These are phyloP conservation scores for Tetranychus truncatus DNA, from an alignment of 2,888 invertebrate species.

Conservation along the genomic window DNA sequence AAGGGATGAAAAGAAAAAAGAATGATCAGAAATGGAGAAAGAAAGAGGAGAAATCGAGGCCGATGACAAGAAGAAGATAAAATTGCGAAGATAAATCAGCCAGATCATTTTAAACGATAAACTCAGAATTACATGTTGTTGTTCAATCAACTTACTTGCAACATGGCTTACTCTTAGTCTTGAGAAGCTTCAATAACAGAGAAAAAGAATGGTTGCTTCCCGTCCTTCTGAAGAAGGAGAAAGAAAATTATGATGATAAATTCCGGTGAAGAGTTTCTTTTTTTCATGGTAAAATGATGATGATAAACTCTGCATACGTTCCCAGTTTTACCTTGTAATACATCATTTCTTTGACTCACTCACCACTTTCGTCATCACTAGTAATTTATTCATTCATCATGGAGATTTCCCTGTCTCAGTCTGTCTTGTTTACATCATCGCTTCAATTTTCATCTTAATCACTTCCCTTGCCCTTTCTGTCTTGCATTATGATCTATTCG, in stretches of 20 bases:
- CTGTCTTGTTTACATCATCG: too few species aligned
- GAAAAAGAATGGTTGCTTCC: background rate
- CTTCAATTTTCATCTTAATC: background rate
- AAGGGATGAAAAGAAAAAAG: too few species aligned
- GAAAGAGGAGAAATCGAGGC: too few species aligned
- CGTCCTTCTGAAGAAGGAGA: background rate
- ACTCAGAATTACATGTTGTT: too few species aligned
- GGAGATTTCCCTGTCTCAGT: background rate
- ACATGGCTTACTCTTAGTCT: background rate
- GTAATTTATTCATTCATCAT: background rate
- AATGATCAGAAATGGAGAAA: too few species aligned
- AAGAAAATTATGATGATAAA: background rate
- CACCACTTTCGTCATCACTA: background rate
- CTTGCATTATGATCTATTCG: too few species aligned
- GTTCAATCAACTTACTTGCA: background rate
- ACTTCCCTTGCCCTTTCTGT: background rate
- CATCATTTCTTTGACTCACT: background rate
- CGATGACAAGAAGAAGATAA: too few species aligned
- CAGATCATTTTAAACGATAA: too few species aligned
- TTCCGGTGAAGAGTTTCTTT: background rate
- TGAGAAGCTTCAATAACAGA: background rate
- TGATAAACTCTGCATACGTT: background rate
- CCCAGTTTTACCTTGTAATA: background rate
- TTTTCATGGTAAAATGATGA: background rate
- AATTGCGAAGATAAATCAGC: too few species aligned